These are phyloP conservation scores for Enteromius paludinosus DNA, from an alignment of 2,797 vertebrate genomes.

Conservation along the genomic window DNA sequence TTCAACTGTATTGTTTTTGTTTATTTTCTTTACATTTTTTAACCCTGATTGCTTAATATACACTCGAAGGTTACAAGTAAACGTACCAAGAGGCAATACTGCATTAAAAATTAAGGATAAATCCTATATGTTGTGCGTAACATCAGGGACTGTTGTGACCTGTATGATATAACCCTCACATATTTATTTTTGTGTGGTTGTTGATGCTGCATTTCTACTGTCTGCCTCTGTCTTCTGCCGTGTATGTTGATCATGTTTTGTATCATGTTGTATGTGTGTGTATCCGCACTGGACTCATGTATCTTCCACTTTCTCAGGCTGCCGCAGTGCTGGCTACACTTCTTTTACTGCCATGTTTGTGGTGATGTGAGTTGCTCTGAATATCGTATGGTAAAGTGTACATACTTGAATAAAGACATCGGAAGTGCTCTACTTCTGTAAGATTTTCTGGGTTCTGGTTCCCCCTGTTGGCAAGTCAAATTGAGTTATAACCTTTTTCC, in stretches of 20 bases:
- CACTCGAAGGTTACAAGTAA: not conserved
- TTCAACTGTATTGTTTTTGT: not conserved
- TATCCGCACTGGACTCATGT: conserved; percentile 32
- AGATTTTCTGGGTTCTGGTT: conserved; percentile 7
- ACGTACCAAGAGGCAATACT: not conserved
- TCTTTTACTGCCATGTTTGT: conserved; percentile 24
- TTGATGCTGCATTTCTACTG: conserved; percentile 30
- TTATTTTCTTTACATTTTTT: not conserved
- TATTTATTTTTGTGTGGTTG: conserved; percentile 28
- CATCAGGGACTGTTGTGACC: conserved; percentile 3
- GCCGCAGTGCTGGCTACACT: conserved; percentile 42
- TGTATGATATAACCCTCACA: conserved; percentile 38
- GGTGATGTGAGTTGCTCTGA: conserved; percentile 27
- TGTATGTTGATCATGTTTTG: conserved; percentile 3
- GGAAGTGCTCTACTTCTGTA: not conserved
- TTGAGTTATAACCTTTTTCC: not conserved
- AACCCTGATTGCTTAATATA: not conserved
- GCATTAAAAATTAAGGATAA: not conserved
- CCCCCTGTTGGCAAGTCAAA: conserved; percentile 28
- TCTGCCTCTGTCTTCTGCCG: conserved; percentile 6
- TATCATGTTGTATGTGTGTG: not conserved
- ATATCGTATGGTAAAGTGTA: conserved; percentile 40
- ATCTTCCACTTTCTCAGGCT: conserved; percentile 34
- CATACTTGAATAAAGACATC: conserved; percentile 50
- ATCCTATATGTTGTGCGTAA: not conserved